These are phyloP conservation scores for Metalampra italica DNA, from an alignment of 2,888 invertebrate genomes.

Conservation along the genomic window DNA sequence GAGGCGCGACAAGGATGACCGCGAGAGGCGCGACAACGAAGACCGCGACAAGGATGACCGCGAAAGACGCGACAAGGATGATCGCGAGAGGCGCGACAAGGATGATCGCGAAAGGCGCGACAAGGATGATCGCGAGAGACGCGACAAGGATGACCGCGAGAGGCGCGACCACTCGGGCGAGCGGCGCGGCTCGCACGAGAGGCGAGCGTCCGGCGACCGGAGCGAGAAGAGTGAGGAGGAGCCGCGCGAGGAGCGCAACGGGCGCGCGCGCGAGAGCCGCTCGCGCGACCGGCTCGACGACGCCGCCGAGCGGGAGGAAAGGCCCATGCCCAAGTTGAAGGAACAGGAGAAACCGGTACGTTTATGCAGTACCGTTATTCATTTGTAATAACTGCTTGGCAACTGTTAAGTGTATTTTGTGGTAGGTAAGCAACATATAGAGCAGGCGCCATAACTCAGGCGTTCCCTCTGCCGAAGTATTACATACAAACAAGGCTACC, in stretches of 20 bases:
- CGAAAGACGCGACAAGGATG: constrained; percentile 27
- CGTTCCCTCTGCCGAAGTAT: no score
- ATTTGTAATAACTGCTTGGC: no score
- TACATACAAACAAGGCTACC: no score
- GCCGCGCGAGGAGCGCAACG: constrained; percentile 41
- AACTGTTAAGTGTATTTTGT: no score
- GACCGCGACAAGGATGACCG: constrained; percentile 10
- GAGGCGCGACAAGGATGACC: constrained; percentile 21
- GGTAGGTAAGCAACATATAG: no score
- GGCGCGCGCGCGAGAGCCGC: constrained; percentile 45
- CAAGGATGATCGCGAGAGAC: constrained; percentile 18
- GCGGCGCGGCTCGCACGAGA: constrained; percentile 45
- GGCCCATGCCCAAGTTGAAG: constrained; percentile 83
- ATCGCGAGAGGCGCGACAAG: constrained; percentile 33
- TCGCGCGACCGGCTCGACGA: constrained; percentile 47
- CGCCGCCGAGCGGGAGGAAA: constrained; percentile 38
- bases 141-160: constrained; percentile 21
- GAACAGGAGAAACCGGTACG: constrained; percentile 86
- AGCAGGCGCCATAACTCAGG: no score
- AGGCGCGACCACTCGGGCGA: constrained; percentile 21
- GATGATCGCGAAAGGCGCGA: constrained; percentile 46
- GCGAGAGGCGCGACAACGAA: constrained; percentile 20
- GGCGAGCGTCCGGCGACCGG: constrained; percentile 14
- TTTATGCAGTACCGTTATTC: constrained; percentile 12
- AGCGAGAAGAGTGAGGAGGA: background rate